These are phyloP conservation scores for Pentamera pediparva DNA, from an alignment of 53 echinoderm and acorn worm genomes.

Conservation along the genomic window DNA sequence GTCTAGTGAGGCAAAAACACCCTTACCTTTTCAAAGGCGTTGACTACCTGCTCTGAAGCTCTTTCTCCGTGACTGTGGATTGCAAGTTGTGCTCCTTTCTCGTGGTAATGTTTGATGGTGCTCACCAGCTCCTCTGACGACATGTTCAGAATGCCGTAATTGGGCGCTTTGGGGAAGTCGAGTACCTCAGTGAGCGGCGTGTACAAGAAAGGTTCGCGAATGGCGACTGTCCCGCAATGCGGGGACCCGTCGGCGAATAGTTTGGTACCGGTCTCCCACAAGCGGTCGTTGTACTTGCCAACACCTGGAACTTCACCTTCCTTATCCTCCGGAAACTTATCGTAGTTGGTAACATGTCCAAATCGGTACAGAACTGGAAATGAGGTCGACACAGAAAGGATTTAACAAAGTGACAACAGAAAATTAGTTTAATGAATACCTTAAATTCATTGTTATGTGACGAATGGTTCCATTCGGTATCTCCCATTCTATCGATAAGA, in stretches of 20 bases:
- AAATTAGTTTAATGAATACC: too few relatives aligned
- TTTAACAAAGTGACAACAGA: too few relatives aligned
- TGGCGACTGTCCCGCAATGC: not conserved
- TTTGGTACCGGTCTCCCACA: not conserved
- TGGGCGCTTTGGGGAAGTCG: conserved; percentile 42
- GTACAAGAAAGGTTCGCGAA: conserved; percentile 8
- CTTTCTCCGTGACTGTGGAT: conserved; percentile 54
- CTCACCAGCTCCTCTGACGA: conserved; percentile 28
- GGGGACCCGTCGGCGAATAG: conserved; percentile 6
- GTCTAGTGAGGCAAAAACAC: not conserved
- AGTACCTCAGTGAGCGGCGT: conserved; percentile 47
- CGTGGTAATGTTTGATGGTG: conserved; percentile 39
- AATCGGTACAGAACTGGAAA: conserved; percentile 46
- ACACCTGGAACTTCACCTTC: too few relatives aligned
- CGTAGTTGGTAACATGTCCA: conserved; percentile 28
- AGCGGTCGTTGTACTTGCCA: not conserved
- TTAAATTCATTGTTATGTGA: too few relatives aligned
- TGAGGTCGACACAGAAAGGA: too few relatives aligned
- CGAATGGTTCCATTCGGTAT: too few relatives aligned
- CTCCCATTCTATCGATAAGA: too few relatives aligned
- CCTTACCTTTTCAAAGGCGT: conserved; percentile 42
- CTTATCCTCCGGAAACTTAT: too few relatives aligned
- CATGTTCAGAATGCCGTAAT: conserved; percentile 48
- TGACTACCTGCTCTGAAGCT: conserved; percentile 48
- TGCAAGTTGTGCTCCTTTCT: conserved; percentile 39